A percentile compares a stretch with the other conserved stretches of the same genome.
These are phyloP conservation scores for Harpalus rufipes DNA, from an alignment of 2,888 invertebrate genomes.

Conservation along the genomic window DNA sequence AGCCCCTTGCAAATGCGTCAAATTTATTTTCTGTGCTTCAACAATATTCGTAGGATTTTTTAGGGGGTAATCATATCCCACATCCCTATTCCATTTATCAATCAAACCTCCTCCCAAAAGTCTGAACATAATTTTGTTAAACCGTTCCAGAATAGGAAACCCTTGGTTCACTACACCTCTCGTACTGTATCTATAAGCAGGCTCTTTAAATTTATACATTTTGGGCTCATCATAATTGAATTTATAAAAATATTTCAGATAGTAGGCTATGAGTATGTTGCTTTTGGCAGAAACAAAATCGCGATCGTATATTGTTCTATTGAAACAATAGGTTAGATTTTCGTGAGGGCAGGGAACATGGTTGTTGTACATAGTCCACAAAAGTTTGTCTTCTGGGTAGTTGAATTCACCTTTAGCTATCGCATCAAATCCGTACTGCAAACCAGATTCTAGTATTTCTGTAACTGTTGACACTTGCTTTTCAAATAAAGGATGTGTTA, in stretches of 20 bases:
- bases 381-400: slow-evolving; percentile 41
- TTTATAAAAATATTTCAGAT: slow-evolving; percentile 13
- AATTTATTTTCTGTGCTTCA: neutral
- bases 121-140: slow-evolving; percentile 20
- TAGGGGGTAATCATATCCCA: neutral
- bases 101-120: slow-evolving; percentile 2
- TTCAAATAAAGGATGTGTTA: slow-evolving; percentile 47
- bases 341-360: slow-evolving; percentile 16
- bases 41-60: slow-evolving; percentile 3
- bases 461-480: slow-evolving; percentile 41
- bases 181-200: slow-evolving; percentile 22
- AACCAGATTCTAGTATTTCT: slow-evolving; percentile 17
- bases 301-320: slow-evolving; percentile 28
- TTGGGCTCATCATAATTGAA: neutral
- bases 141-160: slow-evolving; percentile 46
- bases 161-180: slow-evolving; percentile 53
- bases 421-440: slow-evolving; percentile 38
- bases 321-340: slow-evolving; percentile 20
- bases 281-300: slow-evolving; percentile 43
- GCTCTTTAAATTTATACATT: slow-evolving; percentile 25
- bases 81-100: slow-evolving; percentile 46
- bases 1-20: slow-evolving; percentile 35
- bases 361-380: slow-evolving; percentile 33
- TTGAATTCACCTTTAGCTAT: slow-evolving; percentile 38
- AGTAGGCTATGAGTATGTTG: slow-evolving; percentile 31